A percentile compares a stretch with the other conserved stretches of the same genome.
These are phyloP conservation scores for Drosophila neonasuta DNA, from an alignment of 2,888 invertebrate genomes.

Conservation along the genomic window DNA sequence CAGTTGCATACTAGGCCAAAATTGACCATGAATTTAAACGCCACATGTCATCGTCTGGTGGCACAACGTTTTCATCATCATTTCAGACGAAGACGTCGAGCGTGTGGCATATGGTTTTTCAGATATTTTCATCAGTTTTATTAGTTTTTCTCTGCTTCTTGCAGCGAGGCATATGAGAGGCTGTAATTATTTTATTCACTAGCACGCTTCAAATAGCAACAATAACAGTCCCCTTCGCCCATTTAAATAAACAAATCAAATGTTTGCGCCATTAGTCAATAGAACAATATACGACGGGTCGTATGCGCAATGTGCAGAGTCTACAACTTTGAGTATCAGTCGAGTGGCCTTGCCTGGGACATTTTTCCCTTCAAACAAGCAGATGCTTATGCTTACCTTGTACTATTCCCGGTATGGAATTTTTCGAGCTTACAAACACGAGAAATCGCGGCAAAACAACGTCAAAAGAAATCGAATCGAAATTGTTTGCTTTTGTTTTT, in stretches of 20 bases:
- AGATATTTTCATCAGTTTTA: constrained; percentile 36
- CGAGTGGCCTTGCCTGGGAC: constrained; percentile 31
- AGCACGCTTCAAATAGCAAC: constrained; percentile 50
- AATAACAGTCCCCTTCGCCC: constrained; percentile 32
- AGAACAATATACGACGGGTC: constrained; percentile 23
- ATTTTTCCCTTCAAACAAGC: constrained; percentile 29
- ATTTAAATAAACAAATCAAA: constrained; percentile 54
- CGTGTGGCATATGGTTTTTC: constrained; percentile 59
- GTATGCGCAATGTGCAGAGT: constrained; percentile 45
- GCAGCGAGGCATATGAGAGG: constrained; percentile 47
- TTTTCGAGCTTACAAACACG: constrained; percentile 14
- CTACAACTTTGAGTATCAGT: constrained; percentile 1
- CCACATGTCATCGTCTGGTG: constrained; percentile 59
- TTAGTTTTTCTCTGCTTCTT: constrained; percentile 32
- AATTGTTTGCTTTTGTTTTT: constrained; percentile 54
- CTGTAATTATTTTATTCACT: constrained; percentile 72
- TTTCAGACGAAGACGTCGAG: constrained; percentile 18
- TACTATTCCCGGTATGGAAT: constrained; percentile 14
- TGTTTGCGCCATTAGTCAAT: constrained; percentile 62
- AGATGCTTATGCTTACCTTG: constrained; percentile 19
- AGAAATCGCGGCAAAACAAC: constrained; percentile 20
- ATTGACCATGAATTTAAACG: constrained; percentile 60
- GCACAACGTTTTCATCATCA: constrained; percentile 44
- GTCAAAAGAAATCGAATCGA: constrained; percentile 33
- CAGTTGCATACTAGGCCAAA: constrained; percentile 50